Percentiles rank a stretch among this genome's conserved stretches.
These are phyloP conservation scores for Plebejus anna DNA, from an alignment of 2,888 invertebrate species.

Conservation along the genomic window DNA sequence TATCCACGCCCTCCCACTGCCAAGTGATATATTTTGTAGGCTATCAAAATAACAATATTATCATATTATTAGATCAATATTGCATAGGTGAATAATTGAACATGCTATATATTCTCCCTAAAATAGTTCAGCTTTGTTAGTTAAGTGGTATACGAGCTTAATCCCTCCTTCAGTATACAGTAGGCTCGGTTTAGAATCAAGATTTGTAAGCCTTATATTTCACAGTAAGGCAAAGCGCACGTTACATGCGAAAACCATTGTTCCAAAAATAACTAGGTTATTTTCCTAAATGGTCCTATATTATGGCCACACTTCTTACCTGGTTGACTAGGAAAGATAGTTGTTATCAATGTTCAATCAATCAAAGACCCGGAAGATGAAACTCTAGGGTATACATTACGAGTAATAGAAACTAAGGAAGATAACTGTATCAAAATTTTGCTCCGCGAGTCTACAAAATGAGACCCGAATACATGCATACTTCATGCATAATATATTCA, in stretches of 20 bases:
- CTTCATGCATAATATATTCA: too few species aligned
- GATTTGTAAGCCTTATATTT: conserved; percentile 35
- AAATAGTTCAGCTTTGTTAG: conserved; percentile 12
- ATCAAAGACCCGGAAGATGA: not conserved
- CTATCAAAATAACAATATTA: too few species aligned
- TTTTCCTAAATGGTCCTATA: not conserved
- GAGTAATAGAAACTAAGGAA: too few species aligned
- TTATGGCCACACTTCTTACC: not conserved
- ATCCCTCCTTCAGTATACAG: conserved; percentile 31
- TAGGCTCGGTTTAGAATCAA: conserved; percentile 35
- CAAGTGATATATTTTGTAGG: too few species aligned
- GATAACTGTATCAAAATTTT: too few species aligned
- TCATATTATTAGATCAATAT: too few species aligned
- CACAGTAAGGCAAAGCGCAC: conserved; percentile 27
- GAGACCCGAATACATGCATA: too few species aligned
- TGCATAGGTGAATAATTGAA: not conserved
- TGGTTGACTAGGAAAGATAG: not conserved
- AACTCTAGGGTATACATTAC: not conserved
- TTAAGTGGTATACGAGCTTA: not conserved
- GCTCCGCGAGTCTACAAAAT: too few species aligned
- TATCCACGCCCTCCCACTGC: too few species aligned
- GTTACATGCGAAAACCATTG: not conserved
- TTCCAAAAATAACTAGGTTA: not conserved
- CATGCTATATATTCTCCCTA: not conserved
- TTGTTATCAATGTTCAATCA: too few species aligned